Evolutionary conservation across 2,888 invertebrate species (phyloP).

Genomic region (Drosophila fungiperda): DNA sequence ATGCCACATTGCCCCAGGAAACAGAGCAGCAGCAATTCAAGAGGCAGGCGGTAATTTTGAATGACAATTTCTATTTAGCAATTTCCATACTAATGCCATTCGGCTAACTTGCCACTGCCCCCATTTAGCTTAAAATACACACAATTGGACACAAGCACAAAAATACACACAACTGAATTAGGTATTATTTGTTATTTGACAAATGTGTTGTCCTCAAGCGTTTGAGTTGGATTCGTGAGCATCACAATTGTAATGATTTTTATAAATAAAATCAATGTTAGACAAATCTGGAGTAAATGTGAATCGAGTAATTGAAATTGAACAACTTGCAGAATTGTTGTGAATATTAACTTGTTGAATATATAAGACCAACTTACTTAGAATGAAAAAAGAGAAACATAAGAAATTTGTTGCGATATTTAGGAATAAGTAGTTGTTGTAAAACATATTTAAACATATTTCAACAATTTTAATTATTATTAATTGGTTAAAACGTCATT

Average conservation of each 20-base stretch:
- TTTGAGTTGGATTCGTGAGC: slow-evolving; percentile 30
- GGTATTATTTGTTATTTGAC: slow-evolving; percentile 56
- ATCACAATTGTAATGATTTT: background rate
- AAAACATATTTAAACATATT: too few species aligned
- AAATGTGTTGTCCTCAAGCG: slow-evolving; percentile 52
- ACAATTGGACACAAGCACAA: slow-evolving; percentile 34
- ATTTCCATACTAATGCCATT: slow-evolving; percentile 75
- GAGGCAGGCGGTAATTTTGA: slow-evolving; percentile 62
- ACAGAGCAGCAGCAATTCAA: slow-evolving; percentile 49
- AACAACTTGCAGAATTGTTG: background rate
- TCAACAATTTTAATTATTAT: too few species aligned
- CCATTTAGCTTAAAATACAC: slow-evolving; percentile 67
- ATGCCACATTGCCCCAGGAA: slow-evolving; percentile 6
- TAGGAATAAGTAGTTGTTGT: too few species aligned
- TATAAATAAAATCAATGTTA: background rate
- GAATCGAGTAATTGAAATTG: background rate
- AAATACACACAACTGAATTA: slow-evolving; percentile 15
- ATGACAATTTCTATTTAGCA: slow-evolving; percentile 79
- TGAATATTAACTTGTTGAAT: background rate
- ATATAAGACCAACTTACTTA: too few species aligned
- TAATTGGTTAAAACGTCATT: background rate
- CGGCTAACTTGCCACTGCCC: slow-evolving; percentile 49
- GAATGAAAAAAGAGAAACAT: too few species aligned
- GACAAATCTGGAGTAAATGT: background rate
- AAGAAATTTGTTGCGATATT: too few species aligned